Percentiles rank a stretch among this genome's conserved stretches.
Evolutionary conservation across 2,113 vertebrate genomes (phyloP).

Genomic region (Gallinago media): DNA sequence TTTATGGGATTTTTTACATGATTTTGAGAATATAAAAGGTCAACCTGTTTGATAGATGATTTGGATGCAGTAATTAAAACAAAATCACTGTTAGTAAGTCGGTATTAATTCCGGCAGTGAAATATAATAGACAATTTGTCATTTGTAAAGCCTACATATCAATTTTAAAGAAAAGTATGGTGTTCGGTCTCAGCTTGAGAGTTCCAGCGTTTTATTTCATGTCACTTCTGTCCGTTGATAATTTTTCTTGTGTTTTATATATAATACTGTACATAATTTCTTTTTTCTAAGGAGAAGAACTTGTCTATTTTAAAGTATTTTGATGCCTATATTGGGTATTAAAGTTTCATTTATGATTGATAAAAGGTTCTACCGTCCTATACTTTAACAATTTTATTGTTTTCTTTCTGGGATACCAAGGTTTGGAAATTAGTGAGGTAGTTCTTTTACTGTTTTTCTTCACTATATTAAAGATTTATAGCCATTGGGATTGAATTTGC

Average conservation of each 20-base stretch:
- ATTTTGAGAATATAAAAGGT: background rate
- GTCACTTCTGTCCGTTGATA: background rate
- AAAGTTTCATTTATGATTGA: background rate
- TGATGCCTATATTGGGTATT: background rate
- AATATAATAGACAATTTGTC: background rate
- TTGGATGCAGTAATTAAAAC: background rate
- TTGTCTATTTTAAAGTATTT: background rate
- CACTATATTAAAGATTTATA: background rate
- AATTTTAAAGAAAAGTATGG: background rate
- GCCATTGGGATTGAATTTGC: background rate
- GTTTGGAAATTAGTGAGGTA: background rate
- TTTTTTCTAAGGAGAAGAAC: background rate
- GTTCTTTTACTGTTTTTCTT: background rate
- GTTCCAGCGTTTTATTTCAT: background rate
- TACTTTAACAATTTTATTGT: background rate
- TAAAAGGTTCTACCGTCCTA: background rate
- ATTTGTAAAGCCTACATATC: background rate
- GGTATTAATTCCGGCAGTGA: background rate
- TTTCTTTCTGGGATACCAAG: background rate
- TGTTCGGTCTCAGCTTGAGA: background rate
- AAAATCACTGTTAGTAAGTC: background rate
- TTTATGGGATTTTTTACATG: fast-evolving
- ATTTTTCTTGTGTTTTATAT: background rate
- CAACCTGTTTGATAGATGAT: background rate
- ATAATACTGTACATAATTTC: background rate